Conservation (phyloP, 2,888 invertebrate species). For the Fabriciana adippe region DNA sequence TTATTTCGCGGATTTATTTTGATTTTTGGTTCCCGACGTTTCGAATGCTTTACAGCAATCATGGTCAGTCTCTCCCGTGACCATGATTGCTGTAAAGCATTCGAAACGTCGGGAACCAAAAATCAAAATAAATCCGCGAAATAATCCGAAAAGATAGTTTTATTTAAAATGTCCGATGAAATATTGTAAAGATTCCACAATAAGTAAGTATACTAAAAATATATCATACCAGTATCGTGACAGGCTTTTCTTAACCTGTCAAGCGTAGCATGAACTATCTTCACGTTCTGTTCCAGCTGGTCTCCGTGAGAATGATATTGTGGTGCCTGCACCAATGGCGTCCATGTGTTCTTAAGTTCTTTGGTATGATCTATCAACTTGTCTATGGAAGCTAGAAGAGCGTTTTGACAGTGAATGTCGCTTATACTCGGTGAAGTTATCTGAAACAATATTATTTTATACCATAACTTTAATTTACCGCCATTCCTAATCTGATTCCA, state of each 20-base stretch:
- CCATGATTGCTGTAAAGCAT: no score
- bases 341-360: constrained; percentile 23
- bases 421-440: constrained; percentile 51
- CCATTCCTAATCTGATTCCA: no score
- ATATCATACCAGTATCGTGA: constrained; percentile 23
- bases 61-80: no score
- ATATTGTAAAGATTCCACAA: no score
- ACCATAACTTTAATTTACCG: neutral
- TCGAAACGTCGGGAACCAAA: no score
- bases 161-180: no score
- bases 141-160: no score
- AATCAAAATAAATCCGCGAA: no score
- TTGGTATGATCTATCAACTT: constrained; percentile 17
- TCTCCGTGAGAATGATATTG: constrained; percentile 7
- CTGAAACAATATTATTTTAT: constrained; percentile 3
- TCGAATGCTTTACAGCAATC: no score
- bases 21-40: no score
- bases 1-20: no score
- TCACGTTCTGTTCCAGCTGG: constrained; percentile 23
- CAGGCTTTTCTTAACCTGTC: constrained; percentile 29
- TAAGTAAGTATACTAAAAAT: no score
- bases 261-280: constrained; percentile 24
- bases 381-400: constrained; percentile 54
- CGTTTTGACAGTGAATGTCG: constrained; percentile 61
- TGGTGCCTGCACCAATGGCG: constrained; percentile 21